Conservation (phyloP, 2,888 invertebrate species). For the Biston betularia region DNA sequence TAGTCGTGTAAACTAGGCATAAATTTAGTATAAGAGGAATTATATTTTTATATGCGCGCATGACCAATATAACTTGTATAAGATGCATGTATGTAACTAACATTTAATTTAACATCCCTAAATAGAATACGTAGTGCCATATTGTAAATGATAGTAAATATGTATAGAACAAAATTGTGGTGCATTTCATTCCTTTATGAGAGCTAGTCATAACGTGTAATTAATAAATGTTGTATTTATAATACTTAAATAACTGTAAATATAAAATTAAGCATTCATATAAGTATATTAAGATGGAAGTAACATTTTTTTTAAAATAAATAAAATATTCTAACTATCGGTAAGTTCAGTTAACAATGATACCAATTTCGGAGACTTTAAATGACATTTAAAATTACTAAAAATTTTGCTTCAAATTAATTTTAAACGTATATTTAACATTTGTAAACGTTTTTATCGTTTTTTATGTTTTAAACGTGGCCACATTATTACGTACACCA, state of each 20-base stretch:
- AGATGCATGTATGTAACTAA: slow-evolving; percentile 42
- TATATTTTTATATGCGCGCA: slow-evolving; percentile 77
- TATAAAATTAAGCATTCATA: neutral
- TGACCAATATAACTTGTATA: slow-evolving; percentile 69
- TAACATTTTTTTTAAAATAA: slow-evolving; percentile 1
- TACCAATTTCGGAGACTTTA: too few species aligned
- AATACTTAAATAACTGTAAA: slow-evolving; percentile 56
- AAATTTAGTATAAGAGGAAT: slow-evolving; percentile 45
- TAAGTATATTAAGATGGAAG: neutral
- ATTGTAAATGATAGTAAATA: slow-evolving; percentile 48
- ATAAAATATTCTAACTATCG: neutral
- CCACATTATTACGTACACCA: too few species aligned
- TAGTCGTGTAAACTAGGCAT: slow-evolving; percentile 17
- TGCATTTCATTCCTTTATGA: slow-evolving; percentile 75
- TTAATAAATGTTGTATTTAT: slow-evolving; percentile 54
- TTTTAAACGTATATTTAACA: too few species aligned
- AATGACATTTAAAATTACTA: neutral
- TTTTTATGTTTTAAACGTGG: too few species aligned
- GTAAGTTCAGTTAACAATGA: too few species aligned
- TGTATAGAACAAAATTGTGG: slow-evolving; percentile 65
- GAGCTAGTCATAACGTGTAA: slow-evolving; percentile 77
- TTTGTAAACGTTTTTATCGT: too few species aligned
- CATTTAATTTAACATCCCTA: slow-evolving; percentile 42
- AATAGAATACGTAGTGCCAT: slow-evolving; percentile 67
- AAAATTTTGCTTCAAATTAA: too few species aligned